These are phyloP conservation scores for Atrichornis clamosus DNA, from an alignment of 2,113 vertebrate species.

Conservation along the genomic window DNA sequence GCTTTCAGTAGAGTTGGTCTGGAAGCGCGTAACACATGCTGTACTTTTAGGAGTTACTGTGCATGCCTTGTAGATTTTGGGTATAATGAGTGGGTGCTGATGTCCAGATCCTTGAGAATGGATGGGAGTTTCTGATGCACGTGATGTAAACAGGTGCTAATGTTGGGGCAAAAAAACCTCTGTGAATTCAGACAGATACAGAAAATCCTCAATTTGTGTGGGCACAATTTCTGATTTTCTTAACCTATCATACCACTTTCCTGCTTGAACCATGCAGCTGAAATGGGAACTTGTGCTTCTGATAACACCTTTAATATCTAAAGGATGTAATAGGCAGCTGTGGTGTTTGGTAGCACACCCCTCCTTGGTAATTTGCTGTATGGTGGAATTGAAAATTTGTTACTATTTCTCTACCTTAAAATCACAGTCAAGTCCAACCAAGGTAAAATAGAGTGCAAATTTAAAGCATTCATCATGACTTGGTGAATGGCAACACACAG, in stretches of 20 bases:
- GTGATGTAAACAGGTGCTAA: accelerated
- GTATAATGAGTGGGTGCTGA: neutral
- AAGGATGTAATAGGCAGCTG: neutral
- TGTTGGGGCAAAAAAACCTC: accelerated
- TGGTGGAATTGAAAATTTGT: neutral
- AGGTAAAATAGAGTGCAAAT: neutral
- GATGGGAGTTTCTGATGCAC: neutral
- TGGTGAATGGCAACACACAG: neutral
- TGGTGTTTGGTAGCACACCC: neutral
- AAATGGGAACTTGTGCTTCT: neutral
- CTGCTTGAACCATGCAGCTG: neutral
- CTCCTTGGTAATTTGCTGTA: neutral
- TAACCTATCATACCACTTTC: neutral
- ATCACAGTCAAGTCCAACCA: neutral
- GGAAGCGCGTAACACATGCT: neutral
- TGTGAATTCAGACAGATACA: neutral
- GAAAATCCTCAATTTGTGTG: neutral
- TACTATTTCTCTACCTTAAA: neutral
- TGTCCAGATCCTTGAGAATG: neutral
- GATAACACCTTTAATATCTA: neutral
- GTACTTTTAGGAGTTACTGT: neutral
- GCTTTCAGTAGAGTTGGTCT: neutral
- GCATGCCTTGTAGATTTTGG: neutral
- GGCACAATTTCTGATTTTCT: neutral
- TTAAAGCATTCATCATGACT: neutral